Conservation (phyloP, 1,140 invertebrate genomes). For the Saccostrea cuccullata region DNA sequence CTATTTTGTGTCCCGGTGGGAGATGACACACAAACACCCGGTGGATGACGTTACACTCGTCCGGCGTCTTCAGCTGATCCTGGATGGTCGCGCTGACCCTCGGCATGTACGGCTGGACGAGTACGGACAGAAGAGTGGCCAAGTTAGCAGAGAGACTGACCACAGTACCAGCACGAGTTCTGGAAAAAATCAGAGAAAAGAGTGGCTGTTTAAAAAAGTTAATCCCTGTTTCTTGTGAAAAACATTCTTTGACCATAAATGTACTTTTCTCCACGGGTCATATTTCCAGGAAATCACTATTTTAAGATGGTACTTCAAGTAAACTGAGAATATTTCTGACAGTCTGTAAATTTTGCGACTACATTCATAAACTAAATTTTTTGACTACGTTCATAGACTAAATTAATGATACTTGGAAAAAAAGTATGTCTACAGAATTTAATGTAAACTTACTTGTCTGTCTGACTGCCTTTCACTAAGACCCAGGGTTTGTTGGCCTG, state of each 20-base stretch:
- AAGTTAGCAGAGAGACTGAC: slow-evolving; percentile 93
- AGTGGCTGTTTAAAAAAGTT: too few species aligned
- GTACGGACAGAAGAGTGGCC: slow-evolving; percentile 87
- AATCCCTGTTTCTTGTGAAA: too few species aligned
- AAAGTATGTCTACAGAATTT: too few species aligned
- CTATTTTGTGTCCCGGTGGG: slow-evolving; percentile 90
- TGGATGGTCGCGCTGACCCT: slow-evolving; percentile 85
- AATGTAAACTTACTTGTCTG: slow-evolving; percentile 67
- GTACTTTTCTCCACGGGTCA: too few species aligned
- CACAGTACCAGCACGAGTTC: slow-evolving; percentile 88
- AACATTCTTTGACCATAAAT: slow-evolving; percentile 78
- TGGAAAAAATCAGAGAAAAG: slow-evolving; percentile 72
- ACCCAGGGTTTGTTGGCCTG: slow-evolving; percentile 97
- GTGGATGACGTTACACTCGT: slow-evolving; percentile 81
- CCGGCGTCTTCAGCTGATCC: slow-evolving; percentile 85
- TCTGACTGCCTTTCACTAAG: slow-evolving; percentile 86
- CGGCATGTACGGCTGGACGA: slow-evolving; percentile 96
- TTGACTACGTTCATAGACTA: too few species aligned
- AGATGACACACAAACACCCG: slow-evolving; percentile 84
- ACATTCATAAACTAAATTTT: too few species aligned
- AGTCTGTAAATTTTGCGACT: too few species aligned
- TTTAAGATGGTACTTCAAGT: too few species aligned
- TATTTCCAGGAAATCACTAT: too few species aligned
- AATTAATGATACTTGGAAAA: too few species aligned
- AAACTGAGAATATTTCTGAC: too few species aligned